Evolutionary conservation across 2,113 vertebrate genomes (phyloP).

Genomic region (Channa maculata): DNA sequence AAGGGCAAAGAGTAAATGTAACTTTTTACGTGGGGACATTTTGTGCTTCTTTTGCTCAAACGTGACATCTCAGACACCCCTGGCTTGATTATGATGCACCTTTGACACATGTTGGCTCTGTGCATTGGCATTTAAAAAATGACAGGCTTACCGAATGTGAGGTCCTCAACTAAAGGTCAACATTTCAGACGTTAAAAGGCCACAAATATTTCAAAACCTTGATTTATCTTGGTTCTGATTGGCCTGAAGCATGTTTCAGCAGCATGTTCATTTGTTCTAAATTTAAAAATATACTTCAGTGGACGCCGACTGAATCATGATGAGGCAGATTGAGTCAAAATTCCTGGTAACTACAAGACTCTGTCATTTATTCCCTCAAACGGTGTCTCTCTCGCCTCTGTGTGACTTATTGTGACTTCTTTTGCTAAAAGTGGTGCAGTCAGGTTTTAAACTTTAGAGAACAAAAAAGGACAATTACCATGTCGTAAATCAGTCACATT

Average conservation of each 20-base stretch:
- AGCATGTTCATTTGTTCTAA: slow-evolving; percentile 1
- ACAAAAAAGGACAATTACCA: too few relatives aligned
- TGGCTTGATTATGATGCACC: slow-evolving; percentile 3
- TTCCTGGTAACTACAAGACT: background rate
- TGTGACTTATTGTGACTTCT: background rate
- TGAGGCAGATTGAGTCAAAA: slow-evolving; percentile 29
- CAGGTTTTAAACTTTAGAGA: too few relatives aligned
- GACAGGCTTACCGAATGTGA: slow-evolving; percentile 16
- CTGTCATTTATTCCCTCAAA: slow-evolving; percentile 41
- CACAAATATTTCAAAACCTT: slow-evolving; percentile 14
- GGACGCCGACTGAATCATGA: slow-evolving; percentile 27
- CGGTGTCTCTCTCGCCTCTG: background rate
- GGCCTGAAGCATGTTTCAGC: slow-evolving; percentile 7
- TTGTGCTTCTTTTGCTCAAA: background rate
- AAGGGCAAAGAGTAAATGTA: background rate
- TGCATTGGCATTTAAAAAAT: slow-evolving; percentile 60
- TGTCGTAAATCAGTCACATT: background rate
- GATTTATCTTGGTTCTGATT: slow-evolving; percentile 2
- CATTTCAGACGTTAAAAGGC: slow-evolving; percentile 35
- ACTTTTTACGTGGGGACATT: background rate
- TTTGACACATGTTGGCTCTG: slow-evolving; percentile 22
- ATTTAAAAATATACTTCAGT: slow-evolving; percentile 1
- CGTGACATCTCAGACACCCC: slow-evolving; percentile 8
- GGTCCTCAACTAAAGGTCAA: slow-evolving; percentile 57
- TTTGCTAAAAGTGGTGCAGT: too few relatives aligned